Base-by-base conservation (phyloP, 2,113 vertebrate genomes). In the Syngnathoides biaculeatus region DNA sequence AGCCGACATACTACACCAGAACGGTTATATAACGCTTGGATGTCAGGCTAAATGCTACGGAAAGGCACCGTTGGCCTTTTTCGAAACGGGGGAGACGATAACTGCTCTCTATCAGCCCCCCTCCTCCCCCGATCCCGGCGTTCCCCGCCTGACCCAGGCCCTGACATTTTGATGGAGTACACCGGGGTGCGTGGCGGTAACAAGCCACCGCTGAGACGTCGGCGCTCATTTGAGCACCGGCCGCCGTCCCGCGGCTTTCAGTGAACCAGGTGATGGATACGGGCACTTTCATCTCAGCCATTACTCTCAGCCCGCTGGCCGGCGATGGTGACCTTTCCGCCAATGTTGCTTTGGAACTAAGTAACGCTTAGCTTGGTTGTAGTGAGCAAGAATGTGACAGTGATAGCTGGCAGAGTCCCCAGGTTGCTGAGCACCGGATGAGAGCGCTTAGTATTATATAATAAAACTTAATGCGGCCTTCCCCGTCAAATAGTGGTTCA, bases 111-210 rank as follows among this genome's bases (percentile, higher is more conserved):
- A 76, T 84, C 79, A 73, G 64, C 48, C 24, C 56, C 22, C 64
- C 47, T 59, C 65, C 57, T 22, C 40, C 67, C 8, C 12, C 3
- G 52, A 61, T 22, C 62, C 60, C 58, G 14, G 64, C 65, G 62
- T 81, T 81, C 84, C 84, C 78, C 75, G 79, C 76, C 63, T 11
- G 48, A 66, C 69, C 68, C 0, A 0, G 30, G 17, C 30, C n/a
- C 52, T 85, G 79, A 80, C 81, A 80, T 88, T 89, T 80, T 68
- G 78, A 80, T 64, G 64, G 74, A 79, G 67, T 65, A 35, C 70
- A 50, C 52, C 35, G 43, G 2, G 67, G 72, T 72, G 38, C 8
- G 42, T 47, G 69, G 74, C 8, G 62, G 70, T 75, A 82, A 80
- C 80, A 72, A 72, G 70, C 65, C 62, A 65, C 69, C 56, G 64